phyloP scores from a whole-genome alignment of 2,888 invertebrate genomes.

The Pristionchus mayeri region DNA sequence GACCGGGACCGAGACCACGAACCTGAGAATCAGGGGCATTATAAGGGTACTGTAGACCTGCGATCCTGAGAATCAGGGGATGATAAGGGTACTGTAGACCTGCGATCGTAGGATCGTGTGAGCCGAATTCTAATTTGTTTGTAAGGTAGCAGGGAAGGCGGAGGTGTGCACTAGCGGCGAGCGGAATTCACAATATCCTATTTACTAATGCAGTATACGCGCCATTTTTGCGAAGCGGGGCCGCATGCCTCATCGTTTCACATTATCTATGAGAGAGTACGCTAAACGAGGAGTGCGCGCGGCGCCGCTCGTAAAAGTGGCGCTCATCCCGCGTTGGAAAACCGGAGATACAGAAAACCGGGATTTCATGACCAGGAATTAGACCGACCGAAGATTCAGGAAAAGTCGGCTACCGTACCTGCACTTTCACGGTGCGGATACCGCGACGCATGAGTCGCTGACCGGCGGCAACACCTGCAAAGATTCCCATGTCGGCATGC shows the following conservation, averaged over 20 bases:
- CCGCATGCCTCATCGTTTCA: neutral
- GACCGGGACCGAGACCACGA: constrained; percentile 78
- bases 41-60: no score
- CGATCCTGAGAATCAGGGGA: no score
- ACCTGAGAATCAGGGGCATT: constrained; percentile 54
- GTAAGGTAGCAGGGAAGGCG: neutral
- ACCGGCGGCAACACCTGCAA: constrained; percentile 85
- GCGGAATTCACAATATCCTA: neutral
- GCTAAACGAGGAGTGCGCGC: no score
- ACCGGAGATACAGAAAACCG: neutral
- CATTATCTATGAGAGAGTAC: neutral
- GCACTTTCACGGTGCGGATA: constrained; percentile 74
- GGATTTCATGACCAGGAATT: neutral
- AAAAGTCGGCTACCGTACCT: constrained; percentile 49
- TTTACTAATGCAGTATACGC: neutral
- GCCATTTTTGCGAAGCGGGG: no score
- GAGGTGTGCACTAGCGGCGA: no score
- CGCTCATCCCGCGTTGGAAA: neutral
- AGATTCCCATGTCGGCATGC: neutral
- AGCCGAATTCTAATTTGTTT: neutral
- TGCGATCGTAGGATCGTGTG: neutral
- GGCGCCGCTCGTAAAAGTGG: no score
- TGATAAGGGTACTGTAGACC: neutral
- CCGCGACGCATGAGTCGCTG: constrained; percentile 76
- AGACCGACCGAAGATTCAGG: neutral